Base-by-base conservation (phyloP, 2,797 vertebrate species). In the Trachurus trachurus region DNA sequence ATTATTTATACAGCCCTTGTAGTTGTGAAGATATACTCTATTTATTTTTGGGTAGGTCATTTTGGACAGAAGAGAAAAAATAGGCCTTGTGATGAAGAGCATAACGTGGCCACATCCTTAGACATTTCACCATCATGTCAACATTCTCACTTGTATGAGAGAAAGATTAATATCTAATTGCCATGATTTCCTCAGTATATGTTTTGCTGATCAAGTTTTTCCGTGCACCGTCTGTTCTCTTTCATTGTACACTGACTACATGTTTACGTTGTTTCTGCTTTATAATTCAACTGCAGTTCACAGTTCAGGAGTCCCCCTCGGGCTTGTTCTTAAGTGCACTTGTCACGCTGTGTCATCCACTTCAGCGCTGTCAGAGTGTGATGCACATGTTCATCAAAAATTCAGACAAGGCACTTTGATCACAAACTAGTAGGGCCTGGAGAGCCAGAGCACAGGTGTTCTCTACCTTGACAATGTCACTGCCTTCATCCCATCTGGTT, bases 401-500 rank as follows among this genome's bases (percentile, higher is more conserved):
- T 90, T 84, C 85, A 92, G 83, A 90, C 80, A 21, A 80, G 86
- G 87, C 90, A 88, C 93, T 92, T 94, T 94, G 92, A 93, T 93
- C 86, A 79, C 73, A 59, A 75, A 80, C 74, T 53, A 61, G 26
- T 3, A 64, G 67, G 77, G 53, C 80, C 71, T 11, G 68, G 81
- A 79, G 86, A 89, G 69, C 78, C 19, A 6, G 40, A 7, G 81
- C 76, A 74, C 93, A 93, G 89, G 90, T 94, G 90, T 91, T 88
- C 59, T 5, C 84, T 86, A 77, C 82, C 78, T 85, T 86, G 81
- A 92, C 91, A 91, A 78, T 93, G 90, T 89, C 91, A 88, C 71
- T 86, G 91, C 68, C 83, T 89, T 69, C 22, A 66, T 79, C 74
- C 92, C 93, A 94, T 93, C 92, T 94, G 93, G 73, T 80, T 81